A percentile compares a stretch with the other conserved stretches of the same genome.
Conservation (phyloP, 2,888 invertebrate genomes). For the Punctoribates punctum region DNA sequence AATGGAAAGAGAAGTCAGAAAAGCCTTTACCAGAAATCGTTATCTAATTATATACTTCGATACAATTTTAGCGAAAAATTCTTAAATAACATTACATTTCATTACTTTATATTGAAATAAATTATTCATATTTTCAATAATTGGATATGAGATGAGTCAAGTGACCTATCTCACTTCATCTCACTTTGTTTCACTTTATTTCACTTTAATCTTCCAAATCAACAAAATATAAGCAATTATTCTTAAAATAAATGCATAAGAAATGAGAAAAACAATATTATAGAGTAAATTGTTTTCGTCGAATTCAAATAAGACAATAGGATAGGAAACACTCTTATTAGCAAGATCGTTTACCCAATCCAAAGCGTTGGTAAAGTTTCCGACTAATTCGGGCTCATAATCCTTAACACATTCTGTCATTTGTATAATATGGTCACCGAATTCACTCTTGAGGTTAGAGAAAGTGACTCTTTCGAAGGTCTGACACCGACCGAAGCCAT, state of each 20-base stretch:
- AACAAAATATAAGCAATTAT: slow-evolving; percentile 34
- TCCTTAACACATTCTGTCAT: slow-evolving; percentile 35
- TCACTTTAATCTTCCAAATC: slow-evolving; percentile 55
- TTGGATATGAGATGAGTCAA: too few relatives aligned
- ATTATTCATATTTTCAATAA: too few relatives aligned
- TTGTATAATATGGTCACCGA: slow-evolving; percentile 37
- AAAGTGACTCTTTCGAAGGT: slow-evolving; percentile 18
- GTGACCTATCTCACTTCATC: too few relatives aligned
- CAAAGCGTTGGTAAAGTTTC: slow-evolving; percentile 20
- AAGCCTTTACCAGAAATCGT: too few relatives aligned
- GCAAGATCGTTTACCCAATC: slow-evolving; percentile 12
- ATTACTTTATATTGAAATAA: too few relatives aligned
- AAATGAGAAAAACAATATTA: slow-evolving; percentile 16
- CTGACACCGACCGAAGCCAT: slow-evolving; percentile 65
- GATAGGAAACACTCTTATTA: slow-evolving; percentile 19
- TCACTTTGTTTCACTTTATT: too few relatives aligned
- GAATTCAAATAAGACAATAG: slow-evolving; percentile 25
- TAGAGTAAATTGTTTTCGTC: slow-evolving; percentile 14
- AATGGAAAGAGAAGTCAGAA: too few relatives aligned
- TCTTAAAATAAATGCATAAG: slow-evolving; percentile 27
- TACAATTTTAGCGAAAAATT: too few relatives aligned
- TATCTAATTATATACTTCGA: too few relatives aligned
- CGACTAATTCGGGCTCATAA: not conserved
- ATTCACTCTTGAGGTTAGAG: slow-evolving; percentile 10
- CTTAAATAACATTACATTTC: too few relatives aligned